Evolutionary conservation across 2,113 vertebrate genomes (phyloP).

Genomic region (Panthera tigris): DNA sequence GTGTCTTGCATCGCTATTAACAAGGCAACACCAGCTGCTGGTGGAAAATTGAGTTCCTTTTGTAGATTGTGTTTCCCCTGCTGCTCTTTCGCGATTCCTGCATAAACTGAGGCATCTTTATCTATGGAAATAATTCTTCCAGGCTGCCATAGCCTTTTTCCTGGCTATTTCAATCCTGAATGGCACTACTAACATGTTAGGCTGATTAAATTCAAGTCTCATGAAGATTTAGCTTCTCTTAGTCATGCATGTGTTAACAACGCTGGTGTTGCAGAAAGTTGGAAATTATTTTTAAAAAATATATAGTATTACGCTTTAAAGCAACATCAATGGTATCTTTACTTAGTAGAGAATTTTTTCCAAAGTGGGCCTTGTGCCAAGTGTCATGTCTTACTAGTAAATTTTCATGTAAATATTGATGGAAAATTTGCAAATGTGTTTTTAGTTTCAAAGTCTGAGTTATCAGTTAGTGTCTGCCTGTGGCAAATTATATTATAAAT

Average conservation of each 20-base stretch:
- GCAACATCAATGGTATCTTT: background rate
- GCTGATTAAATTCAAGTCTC: background rate
- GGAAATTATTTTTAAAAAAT: background rate
- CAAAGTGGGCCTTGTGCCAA: background rate
- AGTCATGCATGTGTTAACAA: background rate
- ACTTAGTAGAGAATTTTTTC: background rate
- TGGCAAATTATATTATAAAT: slow-evolving; percentile 16
- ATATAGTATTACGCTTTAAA: slow-evolving; percentile 9
- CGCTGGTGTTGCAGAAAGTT: background rate
- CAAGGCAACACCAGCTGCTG: background rate
- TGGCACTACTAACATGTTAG: background rate
- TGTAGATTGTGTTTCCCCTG: background rate
- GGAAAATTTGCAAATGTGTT: slow-evolving; percentile 25
- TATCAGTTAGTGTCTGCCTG: background rate
- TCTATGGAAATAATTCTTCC: background rate
- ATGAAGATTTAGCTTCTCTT: background rate
- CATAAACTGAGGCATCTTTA: background rate
- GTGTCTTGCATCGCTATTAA: background rate
- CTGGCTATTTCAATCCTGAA: background rate
- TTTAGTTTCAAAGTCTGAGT: slow-evolving; percentile 39
- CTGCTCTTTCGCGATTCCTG: background rate
- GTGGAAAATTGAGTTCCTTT: slow-evolving; percentile 18
- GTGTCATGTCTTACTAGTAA: background rate
- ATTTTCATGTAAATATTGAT: slow-evolving; percentile 45
- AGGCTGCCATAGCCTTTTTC: background rate